A percentile compares a stretch with the other conserved stretches of the same genome.
phyloP scores from a whole-genome alignment of 2,797 vertebrate genomes.

The Anolis apletophallus region DNA sequence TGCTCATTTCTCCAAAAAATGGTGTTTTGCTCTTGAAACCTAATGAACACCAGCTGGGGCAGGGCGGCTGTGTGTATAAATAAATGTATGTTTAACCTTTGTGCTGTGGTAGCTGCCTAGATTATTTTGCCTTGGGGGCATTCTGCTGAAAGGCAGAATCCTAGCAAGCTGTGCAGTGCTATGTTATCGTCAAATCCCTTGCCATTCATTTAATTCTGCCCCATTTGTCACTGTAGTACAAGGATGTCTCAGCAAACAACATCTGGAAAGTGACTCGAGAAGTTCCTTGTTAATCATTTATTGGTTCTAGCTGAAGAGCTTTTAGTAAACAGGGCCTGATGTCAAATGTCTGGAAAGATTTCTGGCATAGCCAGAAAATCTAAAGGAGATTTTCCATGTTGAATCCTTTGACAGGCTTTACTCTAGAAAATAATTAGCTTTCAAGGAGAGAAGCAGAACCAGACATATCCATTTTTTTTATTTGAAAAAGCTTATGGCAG shows the following conservation, averaged over 20 bases:
- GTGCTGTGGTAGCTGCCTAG: constrained; percentile 58
- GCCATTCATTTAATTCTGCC: constrained; percentile 76
- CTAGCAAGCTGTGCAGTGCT: constrained; percentile 56
- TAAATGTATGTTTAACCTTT: constrained; percentile 69
- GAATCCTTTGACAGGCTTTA: constrained; percentile 55
- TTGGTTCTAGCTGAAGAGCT: constrained; percentile 61
- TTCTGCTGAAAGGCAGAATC: constrained; percentile 63
- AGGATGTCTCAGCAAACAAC: constrained; percentile 79
- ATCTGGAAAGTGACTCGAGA: constrained; percentile 75
- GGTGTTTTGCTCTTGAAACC: constrained; percentile 62
- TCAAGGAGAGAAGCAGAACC: constrained; percentile 46
- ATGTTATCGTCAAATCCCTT: constrained; percentile 57
- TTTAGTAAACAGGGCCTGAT: constrained; percentile 62
- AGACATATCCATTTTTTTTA: constrained; percentile 61
- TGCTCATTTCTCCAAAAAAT: constrained; percentile 72
- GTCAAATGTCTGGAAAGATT: constrained; percentile 63
- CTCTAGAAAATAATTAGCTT: constrained; percentile 64
- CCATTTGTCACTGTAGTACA: constrained; percentile 80
- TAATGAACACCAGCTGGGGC: constrained; percentile 74
- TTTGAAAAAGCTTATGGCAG: constrained; percentile 57
- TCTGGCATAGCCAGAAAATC: constrained; percentile 65
- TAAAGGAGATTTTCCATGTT: constrained; percentile 60
- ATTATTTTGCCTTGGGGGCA: constrained; percentile 66
- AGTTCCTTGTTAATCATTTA: constrained; percentile 73
- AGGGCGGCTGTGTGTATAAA: constrained; percentile 53